Conservation (phyloP, 2,113 vertebrate species). For the Nothocercus nigrocapillus region DNA sequence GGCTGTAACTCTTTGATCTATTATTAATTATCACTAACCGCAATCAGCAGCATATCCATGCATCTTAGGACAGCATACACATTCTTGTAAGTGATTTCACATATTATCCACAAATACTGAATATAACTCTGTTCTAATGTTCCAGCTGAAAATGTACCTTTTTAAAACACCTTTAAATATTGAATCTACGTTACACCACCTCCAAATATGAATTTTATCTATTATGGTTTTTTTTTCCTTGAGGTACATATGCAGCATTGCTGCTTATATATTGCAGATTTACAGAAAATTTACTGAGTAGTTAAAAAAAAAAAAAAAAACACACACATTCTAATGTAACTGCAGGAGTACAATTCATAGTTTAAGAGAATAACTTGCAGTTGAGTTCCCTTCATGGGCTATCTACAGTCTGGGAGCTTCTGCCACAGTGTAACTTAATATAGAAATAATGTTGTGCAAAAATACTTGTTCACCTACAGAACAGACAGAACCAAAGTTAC, state of each 20-base stretch:
- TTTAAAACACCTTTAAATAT: background rate
- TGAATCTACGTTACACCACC: background rate
- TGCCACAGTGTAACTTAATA: background rate
- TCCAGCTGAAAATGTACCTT: background rate
- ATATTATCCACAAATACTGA: background rate
- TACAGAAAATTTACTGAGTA: background rate
- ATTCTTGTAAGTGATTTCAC: background rate
- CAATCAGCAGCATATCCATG: background rate
- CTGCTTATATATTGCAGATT: background rate
- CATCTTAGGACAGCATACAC: background rate
- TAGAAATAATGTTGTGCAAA: background rate
- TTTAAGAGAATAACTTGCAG: background rate
- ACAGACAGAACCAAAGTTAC: background rate
- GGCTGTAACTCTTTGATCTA: slow-evolving; percentile 61
- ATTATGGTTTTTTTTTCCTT: background rate
- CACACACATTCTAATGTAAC: background rate
- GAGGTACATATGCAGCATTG: background rate
- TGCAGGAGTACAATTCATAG: slow-evolving; percentile 16
- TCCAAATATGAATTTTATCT: background rate
- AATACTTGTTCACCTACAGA: background rate
- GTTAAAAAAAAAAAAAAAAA: too few relatives aligned
- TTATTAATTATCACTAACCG: slow-evolving; percentile 60
- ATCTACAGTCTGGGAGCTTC: background rate
- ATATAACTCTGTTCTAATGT: background rate
- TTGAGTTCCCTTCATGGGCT: too few relatives aligned